These are phyloP conservation scores for Brachionus calyciflorus DNA, from an alignment of 1,140 invertebrate genomes.

Conservation along the genomic window DNA sequence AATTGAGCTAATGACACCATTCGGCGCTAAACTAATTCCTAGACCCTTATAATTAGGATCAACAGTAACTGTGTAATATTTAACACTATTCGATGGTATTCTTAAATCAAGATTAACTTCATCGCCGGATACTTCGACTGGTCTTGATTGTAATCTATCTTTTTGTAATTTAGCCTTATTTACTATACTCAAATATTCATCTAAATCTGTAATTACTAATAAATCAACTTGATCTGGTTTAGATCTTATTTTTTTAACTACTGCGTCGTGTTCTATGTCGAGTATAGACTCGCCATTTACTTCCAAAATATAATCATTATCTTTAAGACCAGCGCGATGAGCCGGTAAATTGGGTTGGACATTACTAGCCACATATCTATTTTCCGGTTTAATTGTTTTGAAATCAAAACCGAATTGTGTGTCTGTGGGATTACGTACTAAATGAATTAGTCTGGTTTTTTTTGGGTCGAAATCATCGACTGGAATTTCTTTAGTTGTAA, in stretches of 20 bases:
- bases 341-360: background rate
- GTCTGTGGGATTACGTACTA: background rate
- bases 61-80: background rate
- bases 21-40: background rate
- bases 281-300: slow-evolving; percentile 8
- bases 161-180: background rate
- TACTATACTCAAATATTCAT: background rate
- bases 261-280: background rate
- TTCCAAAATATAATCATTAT: slow-evolving; percentile 2
- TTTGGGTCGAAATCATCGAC: background rate
- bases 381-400: slow-evolving; percentile 1
- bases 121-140: background rate
- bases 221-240: background rate
- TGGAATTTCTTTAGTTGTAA: too few species aligned
- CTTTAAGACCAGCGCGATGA: slow-evolving; percentile 8
- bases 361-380: slow-evolving; percentile 14
- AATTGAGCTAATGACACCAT: background rate
- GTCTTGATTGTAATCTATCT: background rate
- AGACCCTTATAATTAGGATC: slow-evolving; percentile 8
- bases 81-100: background rate
- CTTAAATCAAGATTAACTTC: background rate
- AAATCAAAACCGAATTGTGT: slow-evolving; percentile 29
- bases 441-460: background rate
- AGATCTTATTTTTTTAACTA: background rate
- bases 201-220: background rate